phyloP scores from a whole-genome alignment of 1,140 invertebrate species.

The Dinothrombium tinctorium region DNA sequence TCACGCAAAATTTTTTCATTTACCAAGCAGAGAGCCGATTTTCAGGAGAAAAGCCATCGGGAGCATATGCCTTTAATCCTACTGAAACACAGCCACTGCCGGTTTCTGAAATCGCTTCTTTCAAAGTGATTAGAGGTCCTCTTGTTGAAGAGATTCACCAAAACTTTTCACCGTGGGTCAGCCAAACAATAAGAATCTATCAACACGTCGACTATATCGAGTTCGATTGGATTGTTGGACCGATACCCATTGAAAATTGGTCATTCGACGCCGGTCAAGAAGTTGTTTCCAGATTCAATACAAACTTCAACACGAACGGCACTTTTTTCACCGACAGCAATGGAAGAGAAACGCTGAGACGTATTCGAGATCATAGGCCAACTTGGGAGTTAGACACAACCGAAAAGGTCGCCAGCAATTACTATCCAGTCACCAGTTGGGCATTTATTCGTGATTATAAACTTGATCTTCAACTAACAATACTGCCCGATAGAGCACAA shows the following conservation, averaged over 20 bases:
- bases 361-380: constrained; percentile 21
- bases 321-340: constrained; percentile 84
- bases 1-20: constrained; percentile 15
- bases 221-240: constrained; percentile 80
- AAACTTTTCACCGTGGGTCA: constrained; percentile 24
- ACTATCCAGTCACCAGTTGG: constrained; percentile 26
- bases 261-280: constrained; percentile 22
- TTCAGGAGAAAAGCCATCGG: constrained; percentile 15
- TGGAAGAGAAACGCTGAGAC: constrained; percentile 51
- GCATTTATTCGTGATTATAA: constrained; percentile 19
- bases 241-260: constrained; percentile 37
- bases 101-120: constrained; percentile 12
- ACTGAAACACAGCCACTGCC: constrained; percentile 10
- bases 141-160: constrained; percentile 28
- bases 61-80: constrained; percentile 18
- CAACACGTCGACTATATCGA: constrained; percentile 34
- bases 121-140: constrained; percentile 20
- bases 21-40: constrained; percentile 13
- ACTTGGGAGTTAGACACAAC: constrained; percentile 24
- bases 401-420: constrained; percentile 26
- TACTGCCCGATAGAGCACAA: constrained; percentile 38
- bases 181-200: constrained; percentile 25
- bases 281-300: constrained; percentile 26
- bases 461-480: constrained; percentile 22
- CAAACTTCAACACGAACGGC: constrained; percentile 32